Evolutionary conservation across 2,888 invertebrate genomes (phyloP).

Genomic region (Agapostemon virescens): DNA sequence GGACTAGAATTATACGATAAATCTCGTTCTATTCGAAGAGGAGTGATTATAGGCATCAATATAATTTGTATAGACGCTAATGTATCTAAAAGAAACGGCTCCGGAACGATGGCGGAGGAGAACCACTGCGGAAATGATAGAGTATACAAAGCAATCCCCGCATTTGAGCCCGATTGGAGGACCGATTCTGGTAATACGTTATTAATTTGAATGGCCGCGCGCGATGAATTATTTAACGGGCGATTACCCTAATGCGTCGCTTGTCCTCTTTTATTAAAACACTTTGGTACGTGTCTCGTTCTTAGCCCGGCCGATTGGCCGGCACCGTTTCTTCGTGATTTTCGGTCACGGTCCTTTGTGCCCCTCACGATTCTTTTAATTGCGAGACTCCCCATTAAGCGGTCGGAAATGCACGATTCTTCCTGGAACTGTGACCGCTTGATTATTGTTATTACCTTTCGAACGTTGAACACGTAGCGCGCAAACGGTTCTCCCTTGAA

Average conservation of each 20-base stretch:
- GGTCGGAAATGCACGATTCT: conserved; percentile 35
- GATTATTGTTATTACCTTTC: conserved; percentile 59
- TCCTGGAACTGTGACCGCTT: conserved; percentile 49
- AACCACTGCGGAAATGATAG: conserved; percentile 68
- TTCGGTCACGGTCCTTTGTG: conserved; percentile 13
- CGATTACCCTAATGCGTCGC: conserved; percentile 68
- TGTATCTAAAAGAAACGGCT: neutral
- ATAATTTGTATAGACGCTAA: conserved; percentile 11
- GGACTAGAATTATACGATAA: conserved; percentile 14
- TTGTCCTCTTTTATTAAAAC: conserved; percentile 46
- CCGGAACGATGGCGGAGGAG: conserved; percentile 34
- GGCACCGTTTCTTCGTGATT: conserved; percentile 45
- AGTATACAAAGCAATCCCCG: conserved; percentile 64
- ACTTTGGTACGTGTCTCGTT: conserved; percentile 13
- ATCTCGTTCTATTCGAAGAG: neutral
- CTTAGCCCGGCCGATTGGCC: conserved; percentile 14
- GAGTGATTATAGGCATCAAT: conserved; percentile 7
- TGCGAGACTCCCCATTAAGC: conserved; percentile 37
- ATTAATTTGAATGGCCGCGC: conserved; percentile 70
- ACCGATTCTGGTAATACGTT: conserved; percentile 66
- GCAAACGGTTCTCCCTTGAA: conserved; percentile 10
- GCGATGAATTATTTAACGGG: conserved; percentile 71
- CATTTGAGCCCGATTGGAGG: conserved; percentile 59
- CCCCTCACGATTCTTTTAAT: conserved; percentile 51
- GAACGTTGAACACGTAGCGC: conserved; percentile 23